A percentile compares a stretch with the other conserved stretches of the same genome.
Conservation (phyloP, 2,888 invertebrate species). For the Coremacera marginata region DNA sequence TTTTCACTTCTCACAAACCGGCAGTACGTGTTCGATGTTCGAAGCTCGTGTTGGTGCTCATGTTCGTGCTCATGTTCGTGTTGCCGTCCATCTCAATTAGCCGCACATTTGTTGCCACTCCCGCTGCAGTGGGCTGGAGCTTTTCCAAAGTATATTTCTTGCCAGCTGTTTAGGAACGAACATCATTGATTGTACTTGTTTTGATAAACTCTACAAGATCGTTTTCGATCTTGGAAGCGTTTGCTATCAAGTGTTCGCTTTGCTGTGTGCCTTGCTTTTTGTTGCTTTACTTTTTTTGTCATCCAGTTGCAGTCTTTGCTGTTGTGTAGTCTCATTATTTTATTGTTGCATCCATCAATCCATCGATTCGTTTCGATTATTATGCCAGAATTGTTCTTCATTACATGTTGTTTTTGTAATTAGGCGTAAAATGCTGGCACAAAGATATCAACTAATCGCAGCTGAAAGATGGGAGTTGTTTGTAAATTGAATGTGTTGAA, state of each 20-base stretch:
- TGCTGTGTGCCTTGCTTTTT: neutral
- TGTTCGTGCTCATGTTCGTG: neutral
- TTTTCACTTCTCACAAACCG: neutral
- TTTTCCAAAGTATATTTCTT: neutral
- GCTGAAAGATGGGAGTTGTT: neutral
- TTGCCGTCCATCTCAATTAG: neutral
- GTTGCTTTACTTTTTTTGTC: neutral
- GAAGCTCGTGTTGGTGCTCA: neutral
- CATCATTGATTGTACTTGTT: neutral
- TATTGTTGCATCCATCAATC: neutral
- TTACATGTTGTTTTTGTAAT: constrained; percentile 23
- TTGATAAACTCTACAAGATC: neutral
- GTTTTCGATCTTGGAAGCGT: neutral
- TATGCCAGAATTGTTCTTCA: constrained; percentile 2
- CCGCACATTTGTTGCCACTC: constrained; percentile 15
- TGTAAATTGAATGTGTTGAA: neutral
- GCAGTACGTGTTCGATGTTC: constrained; percentile 21
- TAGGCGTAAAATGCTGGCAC: constrained; percentile 15
- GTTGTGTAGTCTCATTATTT: constrained; percentile 13
- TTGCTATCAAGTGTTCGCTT: neutral
- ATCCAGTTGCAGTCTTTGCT: neutral
- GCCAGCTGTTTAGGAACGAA: constrained; percentile 14
- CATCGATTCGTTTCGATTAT: constrained; percentile 1
- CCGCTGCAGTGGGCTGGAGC: too few species aligned
- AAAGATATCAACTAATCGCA: neutral